These are phyloP conservation scores for Procambarus clarkii DNA, from an alignment of 1,140 invertebrate genomes.

Conservation along the genomic window DNA sequence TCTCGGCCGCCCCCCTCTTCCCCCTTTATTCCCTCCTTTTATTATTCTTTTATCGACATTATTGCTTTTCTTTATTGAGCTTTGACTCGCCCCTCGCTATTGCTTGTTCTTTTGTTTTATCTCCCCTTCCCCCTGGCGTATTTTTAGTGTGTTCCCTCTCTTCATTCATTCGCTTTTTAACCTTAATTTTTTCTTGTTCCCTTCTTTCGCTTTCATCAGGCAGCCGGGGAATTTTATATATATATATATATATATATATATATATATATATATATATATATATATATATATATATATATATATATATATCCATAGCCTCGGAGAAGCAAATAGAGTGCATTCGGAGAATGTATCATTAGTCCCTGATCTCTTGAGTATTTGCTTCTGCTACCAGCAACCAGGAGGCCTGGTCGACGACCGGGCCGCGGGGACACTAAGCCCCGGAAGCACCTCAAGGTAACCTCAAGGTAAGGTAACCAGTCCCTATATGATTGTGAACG, in stretches of 20 bases:
- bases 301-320: too few relatives aligned
- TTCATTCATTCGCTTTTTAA: constrained; percentile 34
- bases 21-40: constrained; percentile 35
- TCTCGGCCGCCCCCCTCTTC: not conserved
- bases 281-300: not conserved
- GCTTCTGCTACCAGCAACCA: too few relatives aligned
- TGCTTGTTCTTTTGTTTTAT: constrained; percentile 58
- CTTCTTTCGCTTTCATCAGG: constrained; percentile 10
- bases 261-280: not conserved
- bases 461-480: too few relatives aligned
- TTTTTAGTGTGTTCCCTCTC: constrained; percentile 18
- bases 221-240: not conserved
- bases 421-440: too few relatives aligned
- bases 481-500: too few relatives aligned
- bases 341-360: not conserved
- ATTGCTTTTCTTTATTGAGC: constrained; percentile 57
- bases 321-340: too few relatives aligned
- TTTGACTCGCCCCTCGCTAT: constrained; percentile 55
- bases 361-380: not conserved
- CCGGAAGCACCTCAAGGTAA: too few relatives aligned
- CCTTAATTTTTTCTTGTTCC: constrained; percentile 21
- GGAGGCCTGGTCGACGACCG: too few relatives aligned
- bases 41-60: constrained; percentile 56
- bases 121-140: constrained; percentile 18
- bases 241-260: too few relatives aligned